These are phyloP conservation scores for Riptortus pedestris DNA, from an alignment of 1,140 invertebrate species.

Conservation along the genomic window DNA sequence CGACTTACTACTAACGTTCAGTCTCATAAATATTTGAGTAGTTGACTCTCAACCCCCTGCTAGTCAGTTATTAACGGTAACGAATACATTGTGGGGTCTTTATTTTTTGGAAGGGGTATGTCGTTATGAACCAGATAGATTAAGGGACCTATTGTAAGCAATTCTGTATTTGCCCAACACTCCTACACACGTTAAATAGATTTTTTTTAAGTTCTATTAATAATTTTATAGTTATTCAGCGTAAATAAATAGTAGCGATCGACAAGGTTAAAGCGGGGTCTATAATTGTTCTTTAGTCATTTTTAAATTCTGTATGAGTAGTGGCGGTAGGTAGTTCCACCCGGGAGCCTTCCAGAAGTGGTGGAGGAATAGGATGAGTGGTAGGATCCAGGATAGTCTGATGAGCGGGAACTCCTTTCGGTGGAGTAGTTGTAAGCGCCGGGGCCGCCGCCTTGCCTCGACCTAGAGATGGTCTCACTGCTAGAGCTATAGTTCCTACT, in stretches of 20 bases:
- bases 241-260: background rate
- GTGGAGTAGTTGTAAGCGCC: constrained; percentile 56
- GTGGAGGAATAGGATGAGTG: constrained; percentile 61
- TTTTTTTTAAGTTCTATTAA: too few species aligned
- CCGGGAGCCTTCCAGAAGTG: constrained; percentile 61
- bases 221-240: background rate
- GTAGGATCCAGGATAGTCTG: constrained; percentile 63
- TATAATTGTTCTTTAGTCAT: background rate
- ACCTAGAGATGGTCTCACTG: constrained; percentile 51
- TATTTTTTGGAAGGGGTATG: too few species aligned
- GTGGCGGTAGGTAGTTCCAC: constrained; percentile 68
- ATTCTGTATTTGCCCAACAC: too few species aligned
- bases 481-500: constrained; percentile 52
- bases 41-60: too few species aligned
- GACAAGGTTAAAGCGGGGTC: background rate
- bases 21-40: too few species aligned
- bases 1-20: too few species aligned
- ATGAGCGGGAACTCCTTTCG: constrained; percentile 53
- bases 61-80: too few species aligned
- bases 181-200: too few species aligned
- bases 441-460: constrained; percentile 49
- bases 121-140: too few species aligned
- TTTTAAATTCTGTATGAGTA: constrained; percentile 71
- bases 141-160: too few species aligned
- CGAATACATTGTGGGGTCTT: too few species aligned